Percentiles rank a stretch among this genome's conserved stretches.
Evolutionary conservation across 1,140 invertebrate species (phyloP).

Genomic region (Drosophila melanogaster): Release_6_plus_ISO1_MT NT_037436.4:1060001-1060500

Average conservation of each 20-base stretch:
- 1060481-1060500: conserved; percentile 78
- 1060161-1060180: conserved; percentile 37
- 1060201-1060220: conserved; percentile 84
- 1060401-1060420: conserved; percentile 2
- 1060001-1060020: conserved; percentile 56
- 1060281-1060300: conserved; percentile 48
- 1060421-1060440: conserved; percentile 76
- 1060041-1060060: background rate
- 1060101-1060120: conserved; percentile 83
- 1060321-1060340: conserved; percentile 47
- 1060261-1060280: conserved; percentile 36
- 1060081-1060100: conserved; percentile 81
- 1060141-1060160: conserved; percentile 3
- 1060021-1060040: background rate
- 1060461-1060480: conserved; percentile 85
- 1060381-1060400: background rate
- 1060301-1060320: conserved; percentile 60
- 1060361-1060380: conserved; percentile 9
- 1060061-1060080: conserved; percentile 81
- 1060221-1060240: conserved; percentile 74
- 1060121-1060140: conserved; percentile 74
- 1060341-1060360: conserved; percentile 70
- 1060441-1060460: conserved; percentile 84
- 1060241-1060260: conserved; percentile 33
- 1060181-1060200: conserved; percentile 81